Base-by-base conservation (phyloP, 2,113 vertebrate genomes). In the Chaetodon auriga region DNA sequence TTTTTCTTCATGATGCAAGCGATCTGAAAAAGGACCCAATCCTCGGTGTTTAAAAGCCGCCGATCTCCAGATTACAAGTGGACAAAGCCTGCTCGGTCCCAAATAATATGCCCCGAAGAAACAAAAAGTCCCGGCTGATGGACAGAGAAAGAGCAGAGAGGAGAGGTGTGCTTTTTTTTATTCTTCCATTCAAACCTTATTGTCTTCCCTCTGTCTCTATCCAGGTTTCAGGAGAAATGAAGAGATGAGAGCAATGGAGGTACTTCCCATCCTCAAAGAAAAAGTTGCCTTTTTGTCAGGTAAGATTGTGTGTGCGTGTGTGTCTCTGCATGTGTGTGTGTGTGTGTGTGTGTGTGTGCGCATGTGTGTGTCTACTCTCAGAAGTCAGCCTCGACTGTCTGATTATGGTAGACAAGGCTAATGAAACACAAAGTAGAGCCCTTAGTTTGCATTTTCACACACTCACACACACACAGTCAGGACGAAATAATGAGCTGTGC, bases 201-300 rank as follows among this genome's bases (percentile, higher is more conserved):
- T 48, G 10, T 76, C 36, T 30, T 63, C 7, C 35, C 10, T 48
- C 51, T 61, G 6, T 63, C 14, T 60, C 18, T 55, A 2, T 81
- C 48, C 88, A 99, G 98, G 97, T 86, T 98, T 98, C 94, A 96
- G 96, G 84, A 97, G 98, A 96, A 99, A 98, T 92, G 98, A 99
- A 94, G 97, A 98, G 90, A 97, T 99, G 97, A 99, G 98, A 94
- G 98, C 98, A 46, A 97, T 99, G 96, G 98, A 99, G 94, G 97
- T 99, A 71, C 94, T 99, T 86, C 97, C 98, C 84, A 98, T 99
- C 94, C 95, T 99, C 91, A 99, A 99, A 93, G 98, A 99, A 93
- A 99, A 99, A 95, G 97, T 99, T 86, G 98, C 98, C 74, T 99
- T 97, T 90, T 95, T 99, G 90, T 99, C 98, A 95, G 98, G 98